Conservation (phyloP, 2,113 vertebrate genomes). For the Sphaerodactylus townsendi region DNA sequence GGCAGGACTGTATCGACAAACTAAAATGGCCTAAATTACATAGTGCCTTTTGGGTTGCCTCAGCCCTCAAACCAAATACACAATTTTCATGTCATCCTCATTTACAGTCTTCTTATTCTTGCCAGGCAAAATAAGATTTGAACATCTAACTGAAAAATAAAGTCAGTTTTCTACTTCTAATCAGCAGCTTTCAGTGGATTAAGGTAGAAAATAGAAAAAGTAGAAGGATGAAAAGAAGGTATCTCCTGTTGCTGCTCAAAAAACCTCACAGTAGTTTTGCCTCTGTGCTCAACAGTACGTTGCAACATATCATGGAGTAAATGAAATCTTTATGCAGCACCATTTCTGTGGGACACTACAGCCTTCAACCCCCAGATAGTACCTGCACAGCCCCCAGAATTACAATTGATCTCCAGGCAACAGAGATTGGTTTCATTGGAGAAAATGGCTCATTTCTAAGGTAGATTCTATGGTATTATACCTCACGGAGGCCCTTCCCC, state of each 20-base stretch:
- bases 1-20: background rate
- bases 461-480: too few species aligned
- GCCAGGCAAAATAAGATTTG: background rate
- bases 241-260: background rate
- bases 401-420: too few species aligned
- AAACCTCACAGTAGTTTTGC: background rate
- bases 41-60: background rate
- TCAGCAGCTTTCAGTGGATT: rapidly evolving
- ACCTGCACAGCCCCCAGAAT: too few species aligned
- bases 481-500: too few species aligned
- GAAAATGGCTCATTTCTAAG: too few species aligned
- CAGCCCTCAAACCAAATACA: slow-evolving; percentile 6
- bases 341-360: background rate
- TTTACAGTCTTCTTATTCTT: background rate
- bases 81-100: background rate
- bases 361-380: too few species aligned
- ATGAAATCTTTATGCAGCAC: background rate
- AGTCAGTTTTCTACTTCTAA: background rate
- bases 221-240: background rate
- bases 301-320: background rate
- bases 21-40: background rate
- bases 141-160: background rate
- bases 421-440: too few species aligned
- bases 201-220: background rate
- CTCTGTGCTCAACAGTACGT: background rate